phyloP scores from a whole-genome alignment of 2,797 vertebrate genomes.

The Masticophis lateralis region DNA sequence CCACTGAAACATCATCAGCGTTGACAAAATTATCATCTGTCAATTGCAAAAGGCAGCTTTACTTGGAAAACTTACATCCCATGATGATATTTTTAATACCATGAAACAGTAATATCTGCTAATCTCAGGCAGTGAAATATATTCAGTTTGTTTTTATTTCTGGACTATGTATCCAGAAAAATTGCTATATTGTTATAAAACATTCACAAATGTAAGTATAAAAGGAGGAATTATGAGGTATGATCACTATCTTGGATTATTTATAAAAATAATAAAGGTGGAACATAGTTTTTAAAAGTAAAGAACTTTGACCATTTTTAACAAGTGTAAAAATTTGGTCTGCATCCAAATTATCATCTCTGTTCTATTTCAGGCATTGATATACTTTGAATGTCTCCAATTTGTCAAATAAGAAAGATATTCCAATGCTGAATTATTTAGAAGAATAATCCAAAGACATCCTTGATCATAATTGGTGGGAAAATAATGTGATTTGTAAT shows the following conservation, averaged over 20 bases:
- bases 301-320: neutral
- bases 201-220: neutral
- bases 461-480: neutral
- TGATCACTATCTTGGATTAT: neutral
- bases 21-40: neutral
- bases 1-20: neutral
- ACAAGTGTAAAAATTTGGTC: neutral
- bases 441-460: neutral
- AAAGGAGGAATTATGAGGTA: neutral
- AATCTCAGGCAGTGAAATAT: neutral
- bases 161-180: neutral
- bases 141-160: neutral
- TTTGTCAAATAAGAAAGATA: neutral
- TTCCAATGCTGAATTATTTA: neutral
- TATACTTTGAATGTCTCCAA: neutral
- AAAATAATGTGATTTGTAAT: neutral
- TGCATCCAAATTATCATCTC: neutral
- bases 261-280: neutral
- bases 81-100: neutral
- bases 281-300: neutral
- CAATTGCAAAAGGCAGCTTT: neutral
- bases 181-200: neutral
- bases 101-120: neutral
- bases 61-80: neutral
- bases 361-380: neutral